Evolutionary conservation across 2,113 vertebrate species (phyloP), one percentile per base, ranked within the genome.

Genomic region (Vanacampus margaritifer): DNA sequence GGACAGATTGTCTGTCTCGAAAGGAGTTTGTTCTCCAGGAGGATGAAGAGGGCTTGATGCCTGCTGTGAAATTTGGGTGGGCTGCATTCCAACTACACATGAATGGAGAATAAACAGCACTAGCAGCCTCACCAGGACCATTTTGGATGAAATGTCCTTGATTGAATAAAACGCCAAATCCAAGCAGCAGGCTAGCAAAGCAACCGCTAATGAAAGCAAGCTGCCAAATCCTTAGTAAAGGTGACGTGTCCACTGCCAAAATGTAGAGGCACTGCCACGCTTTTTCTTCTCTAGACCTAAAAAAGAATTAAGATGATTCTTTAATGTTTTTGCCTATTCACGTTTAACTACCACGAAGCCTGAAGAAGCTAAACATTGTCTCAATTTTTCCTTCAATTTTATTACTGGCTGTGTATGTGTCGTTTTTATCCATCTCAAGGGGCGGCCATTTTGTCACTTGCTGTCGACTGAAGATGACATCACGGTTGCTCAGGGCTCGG

Each of bases 1-100:
- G 48, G 88, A 88, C 24, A 91, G 85, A 65, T 84, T 82, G 63
- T 77, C 88, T 56, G 84, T 79, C 43, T 74, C 80, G 45, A 79
- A 11, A 36, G 65, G 61, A 74, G 83, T 56, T 7, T 71, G 80
- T 23, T 80, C 88, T 66, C 67, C 80, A 24, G 67, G 1, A 11
- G 67, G 51, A 26, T 61, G 77, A 71, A 59, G 68, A 64, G 75
- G 23, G 43, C 73, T 79, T 23, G 73, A 61, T 0, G 53, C 64
- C 48, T 82, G 75, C 16, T 80, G 64, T 63, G 71, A 64, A 45
- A 65, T 76, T 65, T 73, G 60, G 11, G 62, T 21, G 48, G 67
- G 58, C 67, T 84, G 70, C 71, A 69, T 83, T 28, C 64, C 72
- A 67, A 63, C 64, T 43, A 86, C 68, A 66, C 62, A 73, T 24